phyloP scores from a whole-genome alignment of 2,888 invertebrate species.

The Drosophila eohydei region DNA sequence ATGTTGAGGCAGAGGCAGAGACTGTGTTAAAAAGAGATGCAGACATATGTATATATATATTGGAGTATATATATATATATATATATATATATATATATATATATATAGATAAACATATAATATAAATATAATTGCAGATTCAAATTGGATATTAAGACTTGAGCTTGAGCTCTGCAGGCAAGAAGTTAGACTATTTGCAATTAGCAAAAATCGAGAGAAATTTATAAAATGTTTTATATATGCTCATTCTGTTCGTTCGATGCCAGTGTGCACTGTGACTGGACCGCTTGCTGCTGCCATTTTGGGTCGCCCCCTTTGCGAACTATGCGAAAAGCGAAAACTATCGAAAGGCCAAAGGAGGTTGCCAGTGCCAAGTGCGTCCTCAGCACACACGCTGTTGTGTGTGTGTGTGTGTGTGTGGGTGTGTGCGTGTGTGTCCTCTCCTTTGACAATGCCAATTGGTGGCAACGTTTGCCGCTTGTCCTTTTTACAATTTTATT shows the following conservation, averaged over 20 bases:
- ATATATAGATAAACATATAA: no score
- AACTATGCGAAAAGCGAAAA: slow-evolving; percentile 66
- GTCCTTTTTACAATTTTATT: slow-evolving; percentile 81
- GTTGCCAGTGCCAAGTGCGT: slow-evolving; percentile 44
- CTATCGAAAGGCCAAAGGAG: slow-evolving; percentile 60
- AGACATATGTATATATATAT: no score
- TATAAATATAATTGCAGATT: no score
- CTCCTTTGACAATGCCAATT: slow-evolving; percentile 74
- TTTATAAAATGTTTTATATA: neutral
- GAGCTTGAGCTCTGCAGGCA: no score
- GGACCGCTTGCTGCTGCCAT: slow-evolving; percentile 13
- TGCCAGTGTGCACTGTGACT: slow-evolving; percentile 34
- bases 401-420: slow-evolving; percentile 10
- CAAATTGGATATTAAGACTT: no score
- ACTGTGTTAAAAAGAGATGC: no score
- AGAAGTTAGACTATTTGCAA: no score
- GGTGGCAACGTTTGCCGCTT: slow-evolving; percentile 71
- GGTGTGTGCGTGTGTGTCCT: slow-evolving; percentile 26
- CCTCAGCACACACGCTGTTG: slow-evolving; percentile 26
- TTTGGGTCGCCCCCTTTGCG: slow-evolving; percentile 17
- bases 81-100: no score
- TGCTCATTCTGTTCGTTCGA: neutral
- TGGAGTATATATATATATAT: no score
- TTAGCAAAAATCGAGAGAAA: neutral
- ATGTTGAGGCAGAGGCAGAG: no score